phyloP scores from a whole-genome alignment of 2,888 invertebrate species.

The Hoplodrina ambigua region DNA sequence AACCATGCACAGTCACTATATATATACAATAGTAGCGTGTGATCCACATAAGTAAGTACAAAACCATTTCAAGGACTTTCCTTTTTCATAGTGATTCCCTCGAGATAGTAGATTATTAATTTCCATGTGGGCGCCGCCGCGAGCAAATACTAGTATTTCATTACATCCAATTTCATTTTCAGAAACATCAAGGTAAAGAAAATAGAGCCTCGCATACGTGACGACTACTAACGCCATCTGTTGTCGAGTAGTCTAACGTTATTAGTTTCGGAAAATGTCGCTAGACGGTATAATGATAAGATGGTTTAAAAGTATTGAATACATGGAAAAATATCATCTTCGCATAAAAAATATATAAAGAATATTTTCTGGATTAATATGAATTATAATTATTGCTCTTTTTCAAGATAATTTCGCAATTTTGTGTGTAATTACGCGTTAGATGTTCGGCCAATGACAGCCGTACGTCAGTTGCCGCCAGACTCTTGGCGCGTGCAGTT shows the following conservation, averaged over 20 bases:
- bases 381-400: not conserved
- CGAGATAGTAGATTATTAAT: slow-evolving; percentile 16
- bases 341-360: accelerated
- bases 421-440: slow-evolving; percentile 46
- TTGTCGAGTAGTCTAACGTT: slow-evolving; percentile 51
- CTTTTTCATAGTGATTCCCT: slow-evolving; percentile 25
- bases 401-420: not conserved
- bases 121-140: slow-evolving; percentile 27
- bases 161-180: slow-evolving; percentile 25
- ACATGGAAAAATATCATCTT: not conserved
- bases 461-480: slow-evolving; percentile 79
- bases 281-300: slow-evolving; percentile 4
- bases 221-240: slow-evolving; percentile 56
- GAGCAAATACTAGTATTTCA: slow-evolving; percentile 13
- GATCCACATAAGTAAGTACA: slow-evolving; percentile 2
- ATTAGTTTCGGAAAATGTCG: slow-evolving; percentile 37
- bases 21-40: not conserved
- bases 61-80: slow-evolving; percentile 37
- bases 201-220: not conserved
- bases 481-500: slow-evolving; percentile 76
- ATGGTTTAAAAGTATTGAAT: not conserved
- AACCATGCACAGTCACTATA: slow-evolving; percentile 13
- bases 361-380: not conserved
- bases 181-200: slow-evolving; percentile 1
- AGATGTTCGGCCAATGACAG: slow-evolving; percentile 61